Evolutionary conservation across 2,113 vertebrate species (phyloP).

Genomic region (Caranx ignobilis): DNA sequence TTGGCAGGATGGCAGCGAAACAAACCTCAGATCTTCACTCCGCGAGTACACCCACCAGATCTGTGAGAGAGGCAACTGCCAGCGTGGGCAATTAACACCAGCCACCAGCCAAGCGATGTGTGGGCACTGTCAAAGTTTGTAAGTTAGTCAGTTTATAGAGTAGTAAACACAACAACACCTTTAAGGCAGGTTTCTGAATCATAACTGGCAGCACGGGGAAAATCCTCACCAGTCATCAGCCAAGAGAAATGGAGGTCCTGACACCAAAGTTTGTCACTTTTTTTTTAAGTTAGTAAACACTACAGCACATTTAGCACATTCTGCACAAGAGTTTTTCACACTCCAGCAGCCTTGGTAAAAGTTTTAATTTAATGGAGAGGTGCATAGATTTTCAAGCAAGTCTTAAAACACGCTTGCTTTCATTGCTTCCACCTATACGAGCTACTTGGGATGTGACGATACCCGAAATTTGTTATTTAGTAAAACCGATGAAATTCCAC

Average conservation of each 20-base stretch:
- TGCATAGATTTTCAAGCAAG: background rate
- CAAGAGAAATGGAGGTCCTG: conserved; percentile 31
- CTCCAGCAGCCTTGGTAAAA: background rate
- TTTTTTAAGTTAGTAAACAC: conserved; percentile 54
- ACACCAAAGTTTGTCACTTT: conserved; percentile 46
- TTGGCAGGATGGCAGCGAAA: conserved; percentile 30
- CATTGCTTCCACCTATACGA: background rate
- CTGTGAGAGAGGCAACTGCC: conserved; percentile 49
- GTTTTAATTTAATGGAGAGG: background rate
- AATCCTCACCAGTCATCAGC: conserved; percentile 20
- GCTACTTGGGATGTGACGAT: no score
- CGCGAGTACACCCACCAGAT: conserved; percentile 43
- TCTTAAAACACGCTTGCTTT: background rate
- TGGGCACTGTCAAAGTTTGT: conserved; percentile 55
- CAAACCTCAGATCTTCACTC: conserved; percentile 34
- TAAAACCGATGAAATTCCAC: no score
- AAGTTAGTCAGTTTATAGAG: conserved; percentile 51
- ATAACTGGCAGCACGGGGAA: conserved; percentile 31
- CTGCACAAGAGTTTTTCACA: conserved; percentile 26
- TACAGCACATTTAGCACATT: conserved; percentile 42
- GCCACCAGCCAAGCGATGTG: conserved; percentile 55
- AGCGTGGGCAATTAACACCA: conserved; percentile 67
- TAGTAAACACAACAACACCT: conserved; percentile 58
- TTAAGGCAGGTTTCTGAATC: conserved; percentile 44
- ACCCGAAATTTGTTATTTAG: no score